Evolutionary conservation across 1,140 invertebrate genomes (phyloP).

Genomic region (Drosophila mayri): DNA sequence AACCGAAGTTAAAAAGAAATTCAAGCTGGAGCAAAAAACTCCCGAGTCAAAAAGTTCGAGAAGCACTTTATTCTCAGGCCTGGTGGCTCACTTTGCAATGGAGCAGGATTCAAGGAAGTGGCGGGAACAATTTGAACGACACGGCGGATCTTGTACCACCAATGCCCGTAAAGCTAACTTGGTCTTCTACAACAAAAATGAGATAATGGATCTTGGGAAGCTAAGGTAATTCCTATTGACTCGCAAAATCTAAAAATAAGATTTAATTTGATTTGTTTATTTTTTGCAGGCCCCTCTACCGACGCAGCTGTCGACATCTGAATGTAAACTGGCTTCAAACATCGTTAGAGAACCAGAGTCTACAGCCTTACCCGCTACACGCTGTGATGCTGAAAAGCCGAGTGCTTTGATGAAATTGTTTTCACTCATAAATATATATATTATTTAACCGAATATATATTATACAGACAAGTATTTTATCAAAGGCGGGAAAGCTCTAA

Average conservation of each 20-base stretch:
- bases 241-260: neutral
- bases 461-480: constrained; percentile 37
- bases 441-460: constrained; percentile 19
- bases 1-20: neutral
- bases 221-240: constrained; percentile 37
- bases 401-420: constrained; percentile 1
- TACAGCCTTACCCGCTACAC: constrained; percentile 59
- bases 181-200: constrained; percentile 40
- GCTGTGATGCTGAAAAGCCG: constrained; percentile 47
- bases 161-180: constrained; percentile 46
- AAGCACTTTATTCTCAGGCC: constrained; percentile 48
- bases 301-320: constrained; percentile 59
- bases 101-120: constrained; percentile 5
- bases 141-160: constrained; percentile 50
- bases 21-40: constrained; percentile 3
- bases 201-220: constrained; percentile 18
- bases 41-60: neutral
- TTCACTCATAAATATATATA: constrained; percentile 3
- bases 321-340: constrained; percentile 52
- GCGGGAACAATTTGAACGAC: constrained; percentile 41
- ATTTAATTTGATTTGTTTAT: constrained; percentile 2
- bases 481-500: constrained; percentile 25
- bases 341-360: constrained; percentile 39
- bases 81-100: constrained; percentile 53
- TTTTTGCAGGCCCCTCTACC: constrained; percentile 52